Evolutionary conservation across 2,113 vertebrate genomes (phyloP).

Genomic region (Crypturellus undulatus): DNA sequence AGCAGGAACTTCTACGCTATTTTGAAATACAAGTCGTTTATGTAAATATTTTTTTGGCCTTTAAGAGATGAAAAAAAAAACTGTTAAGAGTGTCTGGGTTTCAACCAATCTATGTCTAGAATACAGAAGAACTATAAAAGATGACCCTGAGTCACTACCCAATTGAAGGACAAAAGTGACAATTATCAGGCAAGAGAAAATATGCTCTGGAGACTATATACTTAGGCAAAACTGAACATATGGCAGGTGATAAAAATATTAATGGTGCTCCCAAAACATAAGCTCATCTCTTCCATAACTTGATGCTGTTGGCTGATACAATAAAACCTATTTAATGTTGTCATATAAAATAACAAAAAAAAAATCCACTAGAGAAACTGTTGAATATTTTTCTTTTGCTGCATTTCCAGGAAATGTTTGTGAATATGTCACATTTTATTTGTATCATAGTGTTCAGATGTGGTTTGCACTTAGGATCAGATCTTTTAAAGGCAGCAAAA

Average conservation of each 20-base stretch:
- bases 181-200: background rate
- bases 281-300: background rate
- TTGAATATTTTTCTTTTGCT: background rate
- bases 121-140: background rate
- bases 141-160: background rate
- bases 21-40: background rate
- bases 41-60: background rate
- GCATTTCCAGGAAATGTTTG: slow-evolving; percentile 3
- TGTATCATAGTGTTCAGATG: slow-evolving; percentile 18
- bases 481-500: slow-evolving; percentile 31
- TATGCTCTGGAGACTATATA: background rate
- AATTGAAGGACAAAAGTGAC: background rate
- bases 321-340: slow-evolving; percentile 16
- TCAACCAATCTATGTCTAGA: background rate
- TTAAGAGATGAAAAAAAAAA: background rate
- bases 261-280: background rate
- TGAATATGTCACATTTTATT: background rate
- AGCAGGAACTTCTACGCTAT: background rate
- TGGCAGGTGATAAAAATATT: slow-evolving; percentile 3
- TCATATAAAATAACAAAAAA: background rate
- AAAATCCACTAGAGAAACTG: background rate
- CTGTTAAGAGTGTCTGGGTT: background rate
- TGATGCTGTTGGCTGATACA: background rate
- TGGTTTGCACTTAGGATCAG: slow-evolving; percentile 39
- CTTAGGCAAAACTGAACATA: background rate